Evolutionary conservation across 2,888 invertebrate species (phyloP).

Genomic region (Polia nebulosa): DNA sequence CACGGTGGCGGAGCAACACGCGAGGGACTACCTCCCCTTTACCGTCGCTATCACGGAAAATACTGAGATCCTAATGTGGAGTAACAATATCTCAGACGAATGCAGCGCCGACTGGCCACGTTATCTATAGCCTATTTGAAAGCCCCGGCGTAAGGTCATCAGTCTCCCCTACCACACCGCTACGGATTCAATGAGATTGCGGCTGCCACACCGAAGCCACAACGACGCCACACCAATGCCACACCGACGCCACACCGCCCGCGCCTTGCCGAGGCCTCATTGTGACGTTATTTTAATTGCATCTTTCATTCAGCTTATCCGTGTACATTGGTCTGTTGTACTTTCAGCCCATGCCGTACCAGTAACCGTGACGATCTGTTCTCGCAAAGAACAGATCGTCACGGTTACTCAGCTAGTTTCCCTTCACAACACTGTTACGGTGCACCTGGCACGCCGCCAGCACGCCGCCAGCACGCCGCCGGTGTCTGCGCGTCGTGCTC

Average conservation of each 20-base stretch:
- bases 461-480: not conserved
- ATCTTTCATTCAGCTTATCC: not conserved
- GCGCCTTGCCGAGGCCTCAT: no score
- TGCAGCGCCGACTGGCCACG: not conserved
- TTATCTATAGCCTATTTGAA: not conserved
- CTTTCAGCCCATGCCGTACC: no score
- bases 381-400: not conserved
- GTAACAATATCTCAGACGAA: not conserved
- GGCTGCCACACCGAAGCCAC: no score
- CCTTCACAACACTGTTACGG: no score
- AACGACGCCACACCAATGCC: no score
- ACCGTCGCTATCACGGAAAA: not conserved
- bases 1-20: not conserved
- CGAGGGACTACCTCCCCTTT: not conserved
- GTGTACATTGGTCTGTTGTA: not conserved
- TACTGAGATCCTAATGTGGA: not conserved
- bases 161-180: not conserved
- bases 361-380: no score
- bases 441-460: not conserved
- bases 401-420: not conserved
- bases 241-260: not conserved
- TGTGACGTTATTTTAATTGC: not conserved
- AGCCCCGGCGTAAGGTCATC: not conserved
- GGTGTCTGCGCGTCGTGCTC: no score
- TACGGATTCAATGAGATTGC: not conserved